Percentiles rank a stretch among this genome's conserved stretches.
Evolutionary conservation across 2,888 invertebrate species (phyloP).

Genomic region (Ptychoptera albimana): DNA sequence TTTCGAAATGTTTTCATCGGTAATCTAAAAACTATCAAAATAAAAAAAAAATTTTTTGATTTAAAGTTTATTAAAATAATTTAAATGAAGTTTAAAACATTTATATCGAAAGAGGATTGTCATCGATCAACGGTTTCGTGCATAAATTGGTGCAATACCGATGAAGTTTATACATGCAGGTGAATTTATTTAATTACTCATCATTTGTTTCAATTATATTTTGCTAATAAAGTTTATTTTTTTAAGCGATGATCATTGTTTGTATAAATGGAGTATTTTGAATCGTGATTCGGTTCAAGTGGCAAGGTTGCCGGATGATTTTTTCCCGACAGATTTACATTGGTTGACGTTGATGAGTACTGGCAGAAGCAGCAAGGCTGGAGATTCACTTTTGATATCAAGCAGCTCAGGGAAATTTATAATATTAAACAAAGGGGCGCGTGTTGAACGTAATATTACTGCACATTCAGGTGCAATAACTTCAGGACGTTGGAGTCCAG

Average conservation of each 20-base stretch:
- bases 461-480: slow-evolving; percentile 87
- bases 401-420: slow-evolving; percentile 83
- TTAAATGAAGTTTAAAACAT: slow-evolving; percentile 67
- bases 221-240: no score
- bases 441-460: slow-evolving; percentile 82
- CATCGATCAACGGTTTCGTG: slow-evolving; percentile 72
- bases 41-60: no score
- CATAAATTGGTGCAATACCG: slow-evolving; percentile 84
- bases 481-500: slow-evolving; percentile 83
- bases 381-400: slow-evolving; percentile 68
- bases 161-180: slow-evolving; percentile 87
- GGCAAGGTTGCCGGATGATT: slow-evolving; percentile 63
- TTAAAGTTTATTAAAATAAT: no score
- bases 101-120: slow-evolving; percentile 56
- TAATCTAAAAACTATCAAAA: no score
- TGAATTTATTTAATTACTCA: slow-evolving; percentile 24
- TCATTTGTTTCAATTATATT: slow-evolving; percentile 3
- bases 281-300: slow-evolving; percentile 61
- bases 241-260: slow-evolving; percentile 90
- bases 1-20: no score
- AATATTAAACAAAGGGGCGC: slow-evolving; percentile 73
- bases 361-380: slow-evolving; percentile 22
- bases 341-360: slow-evolving; percentile 44
- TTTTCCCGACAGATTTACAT: slow-evolving; percentile 82
- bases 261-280: slow-evolving; percentile 77